These are phyloP conservation scores for Tiaroga cobitis DNA, from an alignment of 2,797 vertebrate genomes.

Conservation along the genomic window DNA sequence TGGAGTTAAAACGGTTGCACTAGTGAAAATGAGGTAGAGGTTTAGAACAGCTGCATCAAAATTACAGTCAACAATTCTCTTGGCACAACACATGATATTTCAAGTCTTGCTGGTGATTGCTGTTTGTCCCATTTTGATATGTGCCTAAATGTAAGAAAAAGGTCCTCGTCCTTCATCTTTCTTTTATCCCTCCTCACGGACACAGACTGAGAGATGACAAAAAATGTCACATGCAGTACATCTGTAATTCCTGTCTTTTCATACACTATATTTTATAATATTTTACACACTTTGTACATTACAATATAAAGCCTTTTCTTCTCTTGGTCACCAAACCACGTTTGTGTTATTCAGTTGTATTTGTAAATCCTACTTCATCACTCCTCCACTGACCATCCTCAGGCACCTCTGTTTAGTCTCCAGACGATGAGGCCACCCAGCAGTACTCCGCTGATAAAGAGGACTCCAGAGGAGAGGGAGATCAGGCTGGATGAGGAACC, in stretches of 20 bases:
- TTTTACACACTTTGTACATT: background rate
- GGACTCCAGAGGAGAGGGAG: background rate
- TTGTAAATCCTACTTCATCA: background rate
- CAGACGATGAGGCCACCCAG: slow-evolving; percentile 8
- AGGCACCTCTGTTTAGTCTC: slow-evolving; percentile 18
- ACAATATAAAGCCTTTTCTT: background rate
- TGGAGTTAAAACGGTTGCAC: background rate
- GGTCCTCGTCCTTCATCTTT: background rate
- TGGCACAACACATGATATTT: background rate
- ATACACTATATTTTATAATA: background rate
- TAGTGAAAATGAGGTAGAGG: background rate
- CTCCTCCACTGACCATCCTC: background rate
- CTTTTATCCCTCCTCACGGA: background rate
- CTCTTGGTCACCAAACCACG: background rate
- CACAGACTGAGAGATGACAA: background rate
- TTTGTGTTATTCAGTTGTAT: background rate
- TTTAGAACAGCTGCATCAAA: background rate
- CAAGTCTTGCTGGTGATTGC: background rate
- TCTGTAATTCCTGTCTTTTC: background rate
- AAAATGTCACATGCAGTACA: background rate
- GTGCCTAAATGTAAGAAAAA: background rate
- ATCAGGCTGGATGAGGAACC: background rate
- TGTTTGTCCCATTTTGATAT: background rate
- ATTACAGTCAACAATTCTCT: background rate
- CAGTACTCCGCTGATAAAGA: slow-evolving; percentile 17